phyloP scores from a whole-genome alignment of 2,797 vertebrate genomes.

The Syndactyla subalaris region DNA sequence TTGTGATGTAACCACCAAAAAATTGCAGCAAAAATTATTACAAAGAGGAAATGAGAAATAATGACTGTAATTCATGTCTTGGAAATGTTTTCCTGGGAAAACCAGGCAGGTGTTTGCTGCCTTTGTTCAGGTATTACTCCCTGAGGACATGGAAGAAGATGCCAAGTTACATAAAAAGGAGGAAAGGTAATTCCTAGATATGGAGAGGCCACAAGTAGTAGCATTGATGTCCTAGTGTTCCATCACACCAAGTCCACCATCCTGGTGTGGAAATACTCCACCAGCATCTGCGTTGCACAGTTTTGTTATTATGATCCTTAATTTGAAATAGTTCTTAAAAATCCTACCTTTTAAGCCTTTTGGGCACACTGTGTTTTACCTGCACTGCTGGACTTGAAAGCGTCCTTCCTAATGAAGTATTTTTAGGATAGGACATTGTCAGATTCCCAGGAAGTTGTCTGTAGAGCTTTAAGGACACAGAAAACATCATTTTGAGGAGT shows the following conservation, averaged over 20 bases:
- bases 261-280: background rate
- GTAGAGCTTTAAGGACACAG: rapidly evolving
- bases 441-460: background rate
- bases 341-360: background rate
- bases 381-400: background rate
- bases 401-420: background rate
- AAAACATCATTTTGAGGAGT: background rate
- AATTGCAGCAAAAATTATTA: background rate
- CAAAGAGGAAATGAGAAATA: background rate
- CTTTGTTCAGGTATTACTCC: background rate
- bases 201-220: too few relatives aligned
- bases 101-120: background rate
- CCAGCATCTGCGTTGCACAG: background rate
- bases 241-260: background rate
- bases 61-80: background rate
- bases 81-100: background rate
- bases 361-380: background rate
- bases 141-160: rapidly evolving
- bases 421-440: background rate
- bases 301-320: background rate
- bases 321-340: background rate
- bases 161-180: background rate
- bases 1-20: background rate
- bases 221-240: background rate
- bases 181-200: background rate